These are phyloP conservation scores for Coluber constrictor DNA, from an alignment of 2,797 vertebrate species.

Conservation along the genomic window DNA sequence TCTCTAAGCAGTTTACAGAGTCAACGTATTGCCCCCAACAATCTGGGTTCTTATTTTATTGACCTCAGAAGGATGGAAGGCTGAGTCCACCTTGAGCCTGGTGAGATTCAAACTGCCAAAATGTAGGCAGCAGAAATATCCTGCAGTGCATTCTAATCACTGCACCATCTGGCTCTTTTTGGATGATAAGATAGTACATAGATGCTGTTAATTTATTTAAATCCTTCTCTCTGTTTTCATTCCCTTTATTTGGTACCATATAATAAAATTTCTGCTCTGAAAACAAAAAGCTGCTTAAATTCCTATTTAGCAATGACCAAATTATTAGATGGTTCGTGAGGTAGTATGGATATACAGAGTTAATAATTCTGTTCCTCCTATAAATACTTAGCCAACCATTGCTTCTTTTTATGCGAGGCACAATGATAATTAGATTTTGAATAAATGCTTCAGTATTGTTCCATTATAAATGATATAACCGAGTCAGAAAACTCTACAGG, in stretches of 20 bases:
- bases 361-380: not conserved
- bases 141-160: too few relatives aligned
- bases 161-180: too few relatives aligned
- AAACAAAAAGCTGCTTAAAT: not conserved
- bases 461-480: not conserved
- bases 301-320: not conserved
- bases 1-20: too few relatives aligned
- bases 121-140: too few relatives aligned
- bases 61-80: too few relatives aligned
- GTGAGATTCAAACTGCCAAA: too few relatives aligned
- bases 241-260: not conserved
- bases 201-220: not conserved
- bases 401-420: not conserved
- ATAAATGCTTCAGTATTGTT: not conserved
- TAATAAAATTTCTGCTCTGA: not conserved
- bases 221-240: not conserved
- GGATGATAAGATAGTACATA: not conserved
- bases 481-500: not conserved
- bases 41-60: too few relatives aligned
- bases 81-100: too few relatives aligned
- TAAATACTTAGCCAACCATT: not conserved
- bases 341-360: not conserved
- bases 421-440: not conserved
- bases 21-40: too few relatives aligned
- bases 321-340: not conserved